Conservation (phyloP, 2,888 invertebrate species). For the Dascillus cervinus region DNA sequence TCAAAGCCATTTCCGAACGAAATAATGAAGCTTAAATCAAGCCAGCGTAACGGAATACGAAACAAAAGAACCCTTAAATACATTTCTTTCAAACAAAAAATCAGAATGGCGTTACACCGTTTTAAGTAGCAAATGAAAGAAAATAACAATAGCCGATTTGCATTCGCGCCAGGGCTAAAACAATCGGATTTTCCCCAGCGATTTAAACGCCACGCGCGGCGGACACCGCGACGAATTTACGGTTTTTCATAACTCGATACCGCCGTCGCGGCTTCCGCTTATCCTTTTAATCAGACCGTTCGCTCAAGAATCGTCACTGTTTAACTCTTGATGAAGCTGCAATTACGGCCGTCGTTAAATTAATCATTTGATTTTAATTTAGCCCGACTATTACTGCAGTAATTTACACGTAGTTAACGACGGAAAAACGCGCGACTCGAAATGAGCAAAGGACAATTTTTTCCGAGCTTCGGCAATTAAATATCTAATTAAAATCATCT, state of each 20-base stretch:
- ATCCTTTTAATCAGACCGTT: slow-evolving; percentile 19
- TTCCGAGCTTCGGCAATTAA: slow-evolving; percentile 33
- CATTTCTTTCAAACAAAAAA: slow-evolving; percentile 31
- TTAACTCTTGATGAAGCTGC: slow-evolving; percentile 36
- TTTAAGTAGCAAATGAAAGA: slow-evolving; percentile 35
- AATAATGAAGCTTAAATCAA: slow-evolving; percentile 32
- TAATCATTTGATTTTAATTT: slow-evolving; percentile 41
- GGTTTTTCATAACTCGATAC: too few species aligned
- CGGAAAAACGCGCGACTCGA: slow-evolving; percentile 30
- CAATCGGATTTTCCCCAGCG: slow-evolving; percentile 27
- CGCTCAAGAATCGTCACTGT: slow-evolving; percentile 27
- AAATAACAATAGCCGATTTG: slow-evolving; percentile 35
- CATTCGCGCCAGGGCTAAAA: slow-evolving; percentile 35
- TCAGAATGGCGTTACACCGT: slow-evolving; percentile 30
- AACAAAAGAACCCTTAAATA: slow-evolving; percentile 34
- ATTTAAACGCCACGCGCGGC: slow-evolving; percentile 9
- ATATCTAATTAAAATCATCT: slow-evolving; percentile 37
- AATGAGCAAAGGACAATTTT: slow-evolving; percentile 32
- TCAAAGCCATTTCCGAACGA: slow-evolving; percentile 35
- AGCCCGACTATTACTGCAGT: slow-evolving; percentile 35
- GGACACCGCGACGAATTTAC: slow-evolving; percentile 5
- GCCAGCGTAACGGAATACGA: slow-evolving; percentile 32
- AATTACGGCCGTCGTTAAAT: slow-evolving; percentile 37
- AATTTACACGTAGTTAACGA: slow-evolving; percentile 37
- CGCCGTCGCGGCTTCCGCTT: slow-evolving; percentile 8